A percentile compares a stretch with the other conserved stretches of the same genome.
Conservation (phyloP, 2,888 invertebrate species). For the Sesia apiformis region DNA sequence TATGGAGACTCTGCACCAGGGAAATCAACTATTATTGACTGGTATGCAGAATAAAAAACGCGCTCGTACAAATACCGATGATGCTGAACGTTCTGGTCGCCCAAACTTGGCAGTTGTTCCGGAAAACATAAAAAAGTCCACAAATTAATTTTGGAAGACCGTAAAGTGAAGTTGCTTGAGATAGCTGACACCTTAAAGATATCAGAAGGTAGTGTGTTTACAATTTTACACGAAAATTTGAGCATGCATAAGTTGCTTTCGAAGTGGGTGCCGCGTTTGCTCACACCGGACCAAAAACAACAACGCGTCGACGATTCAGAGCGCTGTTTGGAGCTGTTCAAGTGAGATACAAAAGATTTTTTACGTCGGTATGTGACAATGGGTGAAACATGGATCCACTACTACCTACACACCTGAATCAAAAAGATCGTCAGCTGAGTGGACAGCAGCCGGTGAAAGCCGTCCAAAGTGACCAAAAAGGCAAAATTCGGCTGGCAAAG, state of each 20-base stretch:
- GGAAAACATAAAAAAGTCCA: constrained; percentile 4
- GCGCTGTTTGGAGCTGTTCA: background rate
- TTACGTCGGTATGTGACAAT: too few relatives aligned
- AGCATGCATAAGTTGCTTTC: too few relatives aligned
- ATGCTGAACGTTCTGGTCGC: constrained; percentile 5
- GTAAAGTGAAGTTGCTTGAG: constrained; percentile 6
- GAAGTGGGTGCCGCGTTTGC: too few relatives aligned
- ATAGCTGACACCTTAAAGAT: constrained; percentile 4
- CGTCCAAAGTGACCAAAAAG: too few relatives aligned
- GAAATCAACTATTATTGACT: constrained; percentile 4
- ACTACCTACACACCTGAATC: too few relatives aligned
- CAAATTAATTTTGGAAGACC: background rate
- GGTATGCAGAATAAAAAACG: constrained; percentile 1
- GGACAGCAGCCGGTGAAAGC: too few relatives aligned
- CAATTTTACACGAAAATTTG: background rate
- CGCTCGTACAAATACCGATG: constrained; percentile 5
- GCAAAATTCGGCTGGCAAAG: too few relatives aligned
- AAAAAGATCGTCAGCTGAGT: too few relatives aligned
- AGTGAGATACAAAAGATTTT: background rate
- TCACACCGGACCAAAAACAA: too few relatives aligned
- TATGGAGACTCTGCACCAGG: constrained; percentile 3
- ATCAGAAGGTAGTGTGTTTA: constrained; percentile 3
- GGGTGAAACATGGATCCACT: background rate
- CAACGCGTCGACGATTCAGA: background rate
- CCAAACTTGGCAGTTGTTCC: constrained; percentile 4